These are phyloP conservation scores for Erpornis zantholeuca DNA, from an alignment of 2,113 vertebrate genomes.

Conservation along the genomic window DNA sequence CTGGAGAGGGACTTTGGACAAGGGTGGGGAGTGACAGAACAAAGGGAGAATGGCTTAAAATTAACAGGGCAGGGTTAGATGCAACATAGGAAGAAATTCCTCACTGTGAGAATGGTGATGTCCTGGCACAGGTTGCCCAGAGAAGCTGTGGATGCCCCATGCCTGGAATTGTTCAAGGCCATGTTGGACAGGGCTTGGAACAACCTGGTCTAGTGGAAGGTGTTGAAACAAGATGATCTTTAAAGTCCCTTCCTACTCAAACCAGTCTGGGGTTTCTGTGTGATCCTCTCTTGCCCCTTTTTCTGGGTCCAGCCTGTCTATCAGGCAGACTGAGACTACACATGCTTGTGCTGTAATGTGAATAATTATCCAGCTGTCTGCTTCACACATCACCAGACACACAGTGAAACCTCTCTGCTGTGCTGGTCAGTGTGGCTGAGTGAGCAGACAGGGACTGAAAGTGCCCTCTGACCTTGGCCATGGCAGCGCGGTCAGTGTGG, in stretches of 20 bases:
- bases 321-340: not conserved
- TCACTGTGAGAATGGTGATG: not conserved
- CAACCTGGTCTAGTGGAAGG: not conserved
- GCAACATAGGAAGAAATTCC: not conserved
- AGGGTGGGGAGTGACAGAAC: not conserved
- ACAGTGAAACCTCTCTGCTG: not conserved
- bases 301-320: not conserved
- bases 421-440: rapidly evolving
- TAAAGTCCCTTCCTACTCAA: not conserved
- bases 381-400: not conserved
- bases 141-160: not conserved
- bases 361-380: not conserved
- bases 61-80: not conserved
- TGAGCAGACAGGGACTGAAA: not conserved
- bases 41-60: not conserved
- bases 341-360: not conserved
- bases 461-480: not conserved
- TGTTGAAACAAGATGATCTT: not conserved
- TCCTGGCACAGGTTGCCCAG: not conserved
- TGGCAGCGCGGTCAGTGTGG: rapidly evolving
- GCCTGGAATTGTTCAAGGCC: not conserved
- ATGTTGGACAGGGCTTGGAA: not conserved
- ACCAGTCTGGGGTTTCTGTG: not conserved
- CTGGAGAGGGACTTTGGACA: not conserved
- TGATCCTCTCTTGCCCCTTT: not conserved